Conservation (phyloP, 2,888 invertebrate species). For the Tachina fera region DNA sequence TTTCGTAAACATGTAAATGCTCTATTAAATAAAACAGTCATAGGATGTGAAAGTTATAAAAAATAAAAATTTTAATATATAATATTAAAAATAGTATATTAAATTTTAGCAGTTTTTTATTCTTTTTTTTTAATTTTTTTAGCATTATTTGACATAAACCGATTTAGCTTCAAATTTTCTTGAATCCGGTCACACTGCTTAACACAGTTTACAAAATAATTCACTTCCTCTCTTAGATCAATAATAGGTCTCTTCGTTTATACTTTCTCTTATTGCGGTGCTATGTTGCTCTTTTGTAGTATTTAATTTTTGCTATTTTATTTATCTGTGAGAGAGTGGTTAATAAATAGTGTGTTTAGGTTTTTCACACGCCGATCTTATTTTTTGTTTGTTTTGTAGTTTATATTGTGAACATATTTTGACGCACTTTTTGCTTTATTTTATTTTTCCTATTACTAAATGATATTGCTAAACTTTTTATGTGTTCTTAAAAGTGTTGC, state of each 20-base stretch:
- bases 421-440: constrained; percentile 41
- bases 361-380: constrained; percentile 30
- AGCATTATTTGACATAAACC: too few species aligned
- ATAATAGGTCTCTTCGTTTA: constrained; percentile 14
- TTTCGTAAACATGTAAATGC: too few species aligned
- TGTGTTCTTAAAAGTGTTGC: constrained; percentile 25
- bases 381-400: constrained; percentile 25
- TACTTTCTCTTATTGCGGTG: background rate
- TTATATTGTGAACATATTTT: constrained; percentile 46
- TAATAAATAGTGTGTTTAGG: background rate
- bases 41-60: too few species aligned
- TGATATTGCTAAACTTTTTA: constrained; percentile 59
- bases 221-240: constrained; percentile 5
- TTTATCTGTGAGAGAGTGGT: constrained; percentile 3
- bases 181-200: too few species aligned
- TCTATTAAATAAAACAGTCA: too few species aligned
- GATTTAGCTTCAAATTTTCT: too few species aligned
- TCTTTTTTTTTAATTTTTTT: too few species aligned
- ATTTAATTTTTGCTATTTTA: background rate
- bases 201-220: background rate
- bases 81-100: too few species aligned
- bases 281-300: background rate
- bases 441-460: constrained; percentile 28
- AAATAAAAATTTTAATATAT: too few species aligned
- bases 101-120: too few species aligned